Conservation (phyloP, 1,140 invertebrate genomes). For the Battus philenor region DNA sequence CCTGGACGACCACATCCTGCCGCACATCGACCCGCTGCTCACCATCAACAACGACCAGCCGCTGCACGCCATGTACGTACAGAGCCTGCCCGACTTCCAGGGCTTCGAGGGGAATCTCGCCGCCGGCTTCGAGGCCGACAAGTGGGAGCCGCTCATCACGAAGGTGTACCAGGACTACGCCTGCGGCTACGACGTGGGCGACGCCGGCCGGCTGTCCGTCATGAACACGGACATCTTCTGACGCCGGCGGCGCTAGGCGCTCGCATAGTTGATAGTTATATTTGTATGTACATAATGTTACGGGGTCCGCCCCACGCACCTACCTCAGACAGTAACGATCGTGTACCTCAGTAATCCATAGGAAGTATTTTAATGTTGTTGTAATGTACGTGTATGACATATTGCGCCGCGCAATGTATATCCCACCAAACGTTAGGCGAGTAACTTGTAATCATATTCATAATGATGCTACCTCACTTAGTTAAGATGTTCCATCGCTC, state of each 20-base stretch:
- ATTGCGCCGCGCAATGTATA: too few species aligned
- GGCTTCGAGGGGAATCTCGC: conserved; percentile 2
- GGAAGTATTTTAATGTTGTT: conserved; percentile 63
- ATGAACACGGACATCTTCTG: conserved; percentile 49
- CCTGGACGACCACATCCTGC: conserved; percentile 48
- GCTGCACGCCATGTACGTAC: conserved; percentile 10
- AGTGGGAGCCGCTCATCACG: conserved; percentile 11
- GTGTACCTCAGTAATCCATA: conserved; percentile 70
- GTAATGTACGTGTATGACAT: conserved; percentile 55
- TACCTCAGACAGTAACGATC: conserved; percentile 60
- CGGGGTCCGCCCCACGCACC: conserved; percentile 28
- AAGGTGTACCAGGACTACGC: conserved; percentile 16
- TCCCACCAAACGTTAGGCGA: conserved; percentile 68
- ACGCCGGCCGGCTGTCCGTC: conserved; percentile 29
- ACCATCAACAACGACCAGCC: conserved; percentile 28
- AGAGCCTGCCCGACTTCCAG: not conserved
- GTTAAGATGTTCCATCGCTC: conserved; percentile 45
- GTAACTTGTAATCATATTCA: conserved; percentile 60
- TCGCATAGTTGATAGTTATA: conserved; percentile 35
- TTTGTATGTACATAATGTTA: conserved; percentile 15
- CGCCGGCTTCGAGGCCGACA: not conserved
- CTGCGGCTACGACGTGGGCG: conserved; percentile 27
- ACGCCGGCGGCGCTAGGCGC: conserved; percentile 27
- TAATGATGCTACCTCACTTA: conserved; percentile 71
- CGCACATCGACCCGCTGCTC: conserved; percentile 56